Conservation (phyloP, 2,888 invertebrate species). For the Cerastoderma edule region DNA sequence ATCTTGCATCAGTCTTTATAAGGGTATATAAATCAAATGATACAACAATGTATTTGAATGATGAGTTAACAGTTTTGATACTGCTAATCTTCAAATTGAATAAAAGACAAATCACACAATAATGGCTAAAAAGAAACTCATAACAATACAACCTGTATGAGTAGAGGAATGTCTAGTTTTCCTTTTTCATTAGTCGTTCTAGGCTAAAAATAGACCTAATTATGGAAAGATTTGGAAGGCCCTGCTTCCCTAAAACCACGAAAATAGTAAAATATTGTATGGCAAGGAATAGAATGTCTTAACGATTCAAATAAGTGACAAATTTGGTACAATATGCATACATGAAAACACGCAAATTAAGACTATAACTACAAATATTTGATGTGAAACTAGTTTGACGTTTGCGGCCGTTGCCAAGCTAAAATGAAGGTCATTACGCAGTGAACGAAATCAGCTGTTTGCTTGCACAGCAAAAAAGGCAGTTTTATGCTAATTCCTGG, state of each 20-base stretch:
- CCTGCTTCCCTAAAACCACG: background rate
- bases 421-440: constrained; percentile 56
- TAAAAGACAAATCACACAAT: too few relatives aligned
- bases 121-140: too few relatives aligned
- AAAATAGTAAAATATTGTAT: background rate
- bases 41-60: too few relatives aligned
- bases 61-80: too few relatives aligned
- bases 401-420: constrained; percentile 60
- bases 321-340: background rate
- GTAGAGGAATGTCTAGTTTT: too few relatives aligned
- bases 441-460: constrained; percentile 52
- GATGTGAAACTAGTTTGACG: constrained; percentile 42
- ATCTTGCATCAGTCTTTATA: too few relatives aligned
- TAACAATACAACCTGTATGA: too few relatives aligned
- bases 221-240: background rate
- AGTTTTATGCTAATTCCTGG: background rate
- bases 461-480: background rate
- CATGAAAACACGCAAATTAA: background rate
- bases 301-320: too few relatives aligned
- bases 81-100: too few relatives aligned
- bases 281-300: background rate
- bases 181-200: too few relatives aligned
- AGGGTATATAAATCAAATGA: too few relatives aligned
- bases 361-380: too few relatives aligned
- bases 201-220: constrained; percentile 9